These are phyloP conservation scores for Menura novaehollandiae DNA, from an alignment of 2,113 vertebrate species.

Conservation along the genomic window DNA sequence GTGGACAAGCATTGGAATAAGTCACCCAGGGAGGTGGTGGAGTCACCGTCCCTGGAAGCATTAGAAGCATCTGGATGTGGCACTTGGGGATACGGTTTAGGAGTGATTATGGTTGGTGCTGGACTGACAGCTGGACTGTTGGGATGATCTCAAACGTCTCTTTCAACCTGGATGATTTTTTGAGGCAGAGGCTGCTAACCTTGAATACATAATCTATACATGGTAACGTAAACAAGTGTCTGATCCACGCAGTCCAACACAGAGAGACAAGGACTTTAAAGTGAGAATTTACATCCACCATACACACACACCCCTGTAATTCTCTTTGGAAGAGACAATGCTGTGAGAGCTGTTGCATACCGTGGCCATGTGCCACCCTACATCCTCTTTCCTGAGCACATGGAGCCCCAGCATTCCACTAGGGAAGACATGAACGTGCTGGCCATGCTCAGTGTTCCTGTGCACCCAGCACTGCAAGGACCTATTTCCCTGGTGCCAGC, in stretches of 20 bases:
- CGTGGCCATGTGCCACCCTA: accelerated
- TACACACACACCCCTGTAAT: not conserved
- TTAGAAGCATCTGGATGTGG: not conserved
- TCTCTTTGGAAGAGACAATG: not conserved
- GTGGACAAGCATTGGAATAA: not conserved
- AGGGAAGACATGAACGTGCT: not conserved
- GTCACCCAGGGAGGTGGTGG: not conserved
- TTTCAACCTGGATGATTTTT: not conserved
- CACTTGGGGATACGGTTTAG: not conserved
- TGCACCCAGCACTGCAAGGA: accelerated
- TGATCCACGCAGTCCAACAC: not conserved
- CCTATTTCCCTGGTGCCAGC: not conserved
- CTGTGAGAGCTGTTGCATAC: not conserved
- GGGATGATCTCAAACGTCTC: not conserved
- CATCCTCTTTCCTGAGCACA: not conserved
- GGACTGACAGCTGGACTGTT: not conserved
- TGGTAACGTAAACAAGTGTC: not conserved
- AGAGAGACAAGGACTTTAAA: not conserved
- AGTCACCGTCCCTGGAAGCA: not conserved
- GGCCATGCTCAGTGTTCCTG: accelerated
- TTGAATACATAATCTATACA: not conserved
- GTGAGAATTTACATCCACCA: not conserved
- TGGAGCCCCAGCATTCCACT: accelerated
- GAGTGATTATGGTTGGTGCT: not conserved
- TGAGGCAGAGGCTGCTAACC: not conserved